phyloP scores from a whole-genome alignment of 2,113 vertebrate species.

The Eidolon helvum region DNA sequence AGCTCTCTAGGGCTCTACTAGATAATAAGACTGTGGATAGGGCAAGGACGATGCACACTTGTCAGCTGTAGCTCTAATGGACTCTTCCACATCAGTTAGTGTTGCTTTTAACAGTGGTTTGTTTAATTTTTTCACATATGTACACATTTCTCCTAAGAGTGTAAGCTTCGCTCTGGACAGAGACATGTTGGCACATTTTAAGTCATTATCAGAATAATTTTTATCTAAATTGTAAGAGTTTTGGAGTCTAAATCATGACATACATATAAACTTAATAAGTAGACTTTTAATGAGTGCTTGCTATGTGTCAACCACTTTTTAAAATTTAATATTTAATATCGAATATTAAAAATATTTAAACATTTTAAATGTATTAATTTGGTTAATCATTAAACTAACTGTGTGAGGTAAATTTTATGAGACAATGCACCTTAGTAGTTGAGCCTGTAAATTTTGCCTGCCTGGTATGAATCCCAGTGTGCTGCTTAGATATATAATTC shows the following conservation, averaged over 20 bases:
- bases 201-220: conserved; percentile 8
- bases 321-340: neutral
- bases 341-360: neutral
- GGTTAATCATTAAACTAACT: neutral
- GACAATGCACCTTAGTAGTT: neutral
- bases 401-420: neutral
- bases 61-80: neutral
- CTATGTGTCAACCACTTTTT: neutral
- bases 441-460: neutral
- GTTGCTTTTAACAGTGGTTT: neutral
- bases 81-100: neutral
- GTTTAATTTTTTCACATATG: neutral
- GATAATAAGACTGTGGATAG: neutral
- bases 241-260: neutral
- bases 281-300: neutral
- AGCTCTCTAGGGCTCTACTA: neutral
- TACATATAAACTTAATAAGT: neutral
- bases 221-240: neutral
- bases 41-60: neutral
- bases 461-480: neutral
- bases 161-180: neutral
- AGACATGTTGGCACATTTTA: neutral
- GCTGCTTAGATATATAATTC: neutral
- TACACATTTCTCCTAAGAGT: neutral
- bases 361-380: neutral